phyloP scores from a whole-genome alignment of 2,113 vertebrate genomes.

The Tachysurus vachellii region DNA sequence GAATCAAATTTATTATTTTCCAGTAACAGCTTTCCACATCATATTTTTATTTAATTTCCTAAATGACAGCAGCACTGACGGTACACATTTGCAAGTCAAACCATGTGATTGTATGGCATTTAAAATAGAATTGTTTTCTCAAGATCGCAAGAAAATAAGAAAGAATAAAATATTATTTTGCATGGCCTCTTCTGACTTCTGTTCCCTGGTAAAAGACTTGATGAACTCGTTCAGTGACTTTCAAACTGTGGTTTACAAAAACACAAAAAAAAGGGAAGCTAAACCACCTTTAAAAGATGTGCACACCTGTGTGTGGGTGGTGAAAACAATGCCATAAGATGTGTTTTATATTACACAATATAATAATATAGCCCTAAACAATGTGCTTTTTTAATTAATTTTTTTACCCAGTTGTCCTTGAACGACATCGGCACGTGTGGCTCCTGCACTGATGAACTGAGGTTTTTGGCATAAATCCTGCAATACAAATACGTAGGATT shows the following conservation, averaged over 20 bases:
- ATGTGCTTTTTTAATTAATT: background rate
- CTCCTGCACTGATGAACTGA: constrained; percentile 73
- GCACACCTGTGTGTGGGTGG: too few species aligned
- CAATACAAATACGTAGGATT: background rate
- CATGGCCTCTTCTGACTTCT: too few species aligned
- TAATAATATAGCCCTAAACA: background rate
- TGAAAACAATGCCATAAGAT: constrained; percentile 41
- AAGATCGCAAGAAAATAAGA: too few species aligned
- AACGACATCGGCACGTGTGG: constrained; percentile 77
- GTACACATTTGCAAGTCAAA: too few species aligned
- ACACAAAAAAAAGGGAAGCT: background rate
- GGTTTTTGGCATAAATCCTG: constrained; percentile 76
- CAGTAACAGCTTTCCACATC: too few species aligned
- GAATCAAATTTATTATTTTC: too few species aligned
- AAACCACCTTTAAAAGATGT: background rate
- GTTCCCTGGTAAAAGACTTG: background rate
- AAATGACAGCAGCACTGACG: too few species aligned
- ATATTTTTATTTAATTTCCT: too few species aligned
- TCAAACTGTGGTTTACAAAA: constrained; percentile 70
- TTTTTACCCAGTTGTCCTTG: constrained; percentile 78
- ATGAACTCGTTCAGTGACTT: constrained; percentile 75
- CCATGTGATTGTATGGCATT: too few species aligned
- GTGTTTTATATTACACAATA: background rate
- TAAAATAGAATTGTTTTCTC: too few species aligned
- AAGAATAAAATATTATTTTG: too few species aligned